Conservation (phyloP, 2,888 invertebrate species). For the Deilephila porcellus region DNA sequence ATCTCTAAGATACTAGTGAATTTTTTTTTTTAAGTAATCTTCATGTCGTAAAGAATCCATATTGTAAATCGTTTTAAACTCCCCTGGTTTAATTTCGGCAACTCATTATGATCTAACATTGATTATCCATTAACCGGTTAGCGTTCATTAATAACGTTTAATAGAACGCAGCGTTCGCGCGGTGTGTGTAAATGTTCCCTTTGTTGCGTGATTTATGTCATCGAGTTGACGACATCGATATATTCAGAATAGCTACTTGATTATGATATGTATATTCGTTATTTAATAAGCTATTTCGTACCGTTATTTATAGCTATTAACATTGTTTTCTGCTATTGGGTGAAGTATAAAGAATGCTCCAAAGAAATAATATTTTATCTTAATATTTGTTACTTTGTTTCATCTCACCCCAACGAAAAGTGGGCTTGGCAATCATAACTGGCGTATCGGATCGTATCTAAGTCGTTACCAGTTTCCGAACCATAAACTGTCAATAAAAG, state of each 20-base stretch:
- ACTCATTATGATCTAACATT: constrained; percentile 24
- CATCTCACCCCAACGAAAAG: constrained; percentile 40
- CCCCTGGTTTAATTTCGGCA: constrained; percentile 6
- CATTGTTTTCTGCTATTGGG: too few relatives aligned
- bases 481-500: constrained; percentile 83
- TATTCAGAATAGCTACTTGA: constrained; percentile 1
- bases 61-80: background rate
- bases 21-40: too few relatives aligned
- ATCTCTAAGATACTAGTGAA: too few relatives aligned
- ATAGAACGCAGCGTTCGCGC: constrained; percentile 22
- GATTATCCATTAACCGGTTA: constrained; percentile 24
- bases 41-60: too few relatives aligned
- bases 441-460: constrained; percentile 69
- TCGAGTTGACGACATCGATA: constrained; percentile 13
- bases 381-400: constrained; percentile 8
- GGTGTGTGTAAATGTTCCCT: constrained; percentile 21
- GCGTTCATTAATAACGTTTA: constrained; percentile 38
- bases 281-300: background rate
- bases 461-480: constrained; percentile 79
- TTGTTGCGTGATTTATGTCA: constrained; percentile 25
- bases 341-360: background rate
- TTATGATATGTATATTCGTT: constrained; percentile 42
- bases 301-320: background rate
- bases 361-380: background rate
- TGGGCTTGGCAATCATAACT: constrained; percentile 56